Conservation (phyloP, 2,888 invertebrate genomes). For the Aproaerema taeniolella region DNA sequence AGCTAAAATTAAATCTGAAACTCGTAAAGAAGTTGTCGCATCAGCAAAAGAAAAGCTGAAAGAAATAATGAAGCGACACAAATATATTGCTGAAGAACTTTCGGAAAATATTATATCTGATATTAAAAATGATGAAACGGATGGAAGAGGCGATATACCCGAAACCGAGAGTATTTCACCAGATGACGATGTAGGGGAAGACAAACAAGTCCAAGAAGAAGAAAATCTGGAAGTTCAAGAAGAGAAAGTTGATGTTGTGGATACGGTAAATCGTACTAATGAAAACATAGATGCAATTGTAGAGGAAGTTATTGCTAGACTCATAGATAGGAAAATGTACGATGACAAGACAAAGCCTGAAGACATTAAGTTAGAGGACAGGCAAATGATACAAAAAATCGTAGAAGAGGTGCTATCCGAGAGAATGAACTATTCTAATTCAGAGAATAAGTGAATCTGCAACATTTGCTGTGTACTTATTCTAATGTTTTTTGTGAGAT, state of each 20-base stretch:
- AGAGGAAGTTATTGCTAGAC: constrained; percentile 64
- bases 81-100: constrained; percentile 57
- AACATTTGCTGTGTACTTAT: not conserved
- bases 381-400: constrained; percentile 63
- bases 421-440: constrained; percentile 51
- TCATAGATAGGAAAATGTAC: constrained; percentile 72
- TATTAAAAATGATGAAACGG: constrained; percentile 28
- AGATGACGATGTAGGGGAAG: too few relatives aligned
- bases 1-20: constrained; percentile 66
- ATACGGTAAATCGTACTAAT: constrained; percentile 29
- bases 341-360: constrained; percentile 71
- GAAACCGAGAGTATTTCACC: too few relatives aligned
- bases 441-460: not conserved
- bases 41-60: constrained; percentile 70
- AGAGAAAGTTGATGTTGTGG: constrained; percentile 17
- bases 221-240: constrained; percentile 4
- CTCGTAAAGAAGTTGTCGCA: constrained; percentile 63
- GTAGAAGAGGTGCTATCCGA: constrained; percentile 67
- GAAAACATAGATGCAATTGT: constrained; percentile 65
- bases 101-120: constrained; percentile 37
- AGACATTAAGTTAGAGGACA: constrained; percentile 62
- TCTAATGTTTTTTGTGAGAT: constrained; percentile 2
- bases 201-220: not conserved
- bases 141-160: constrained; percentile 52
- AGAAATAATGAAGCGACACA: constrained; percentile 70